Evolutionary conservation across 2,113 vertebrate genomes (phyloP), one percentile per base, ranked within the genome.

Genomic region (Anarrhichthys ocellatus): DNA sequence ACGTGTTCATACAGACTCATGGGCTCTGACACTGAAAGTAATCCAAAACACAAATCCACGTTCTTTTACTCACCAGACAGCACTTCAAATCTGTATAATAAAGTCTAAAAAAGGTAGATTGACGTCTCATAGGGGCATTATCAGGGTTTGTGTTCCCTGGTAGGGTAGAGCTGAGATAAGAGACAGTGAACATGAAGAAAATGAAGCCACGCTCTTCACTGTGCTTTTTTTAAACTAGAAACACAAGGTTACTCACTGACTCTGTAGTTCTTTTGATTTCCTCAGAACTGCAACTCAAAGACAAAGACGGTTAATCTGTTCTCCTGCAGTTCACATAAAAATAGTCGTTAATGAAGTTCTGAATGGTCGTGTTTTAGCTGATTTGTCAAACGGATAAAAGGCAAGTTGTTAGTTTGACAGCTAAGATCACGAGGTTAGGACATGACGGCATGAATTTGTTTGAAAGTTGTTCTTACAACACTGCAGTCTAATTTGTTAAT

Each of bases 1-100:
- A 93, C 88, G 76, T 85, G 88, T 93, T 93, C 89, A 76, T 90
- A 85, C 78, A 87, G 82, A 87, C 88, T 83, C 87, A 85, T 73
- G 89, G 81, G 80, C 83, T 86, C 82, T 87, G 87, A 91, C 88
- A 86, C 80, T 18, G 70, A 81, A 76, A 68, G 44, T 73, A 83
- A 90, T 85, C 87, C 83, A 91, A 56, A 90, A 88, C 73, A 54
- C 72, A 73, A 72, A 82, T 88, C n/a, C 59, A 67, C 76, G 65
- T 74, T 34, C 89, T 83, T 90, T 84, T 64, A 44, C 87, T 87
- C 70, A 42, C 64, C 74, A 90, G 79, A 80, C 88, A 68, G 69
- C 61, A 74, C 73, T 83, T 76, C 67, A 71, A 61, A 87, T 83
- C 58, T 85, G 24, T 75, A 36, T 73, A 24, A 44, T 63, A 65